Percentiles rank a stretch among this genome's conserved stretches.
Conservation (phyloP, 2,888 invertebrate genomes). For the Aphodius granarius region DNA sequence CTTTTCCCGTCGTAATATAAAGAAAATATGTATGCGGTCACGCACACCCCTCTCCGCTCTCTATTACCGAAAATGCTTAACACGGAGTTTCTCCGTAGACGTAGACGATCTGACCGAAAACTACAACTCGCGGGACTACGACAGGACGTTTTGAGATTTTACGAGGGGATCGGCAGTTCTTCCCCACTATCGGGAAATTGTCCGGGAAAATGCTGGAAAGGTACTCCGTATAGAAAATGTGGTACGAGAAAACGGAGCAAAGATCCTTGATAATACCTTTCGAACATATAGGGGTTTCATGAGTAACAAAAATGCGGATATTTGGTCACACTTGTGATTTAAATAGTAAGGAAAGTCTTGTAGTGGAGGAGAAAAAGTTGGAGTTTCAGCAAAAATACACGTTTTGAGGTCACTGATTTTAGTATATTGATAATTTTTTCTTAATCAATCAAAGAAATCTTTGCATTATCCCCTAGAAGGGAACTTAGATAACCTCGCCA, state of each 20-base stretch:
- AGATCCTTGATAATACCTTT: no score
- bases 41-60: neutral
- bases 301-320: conserved; percentile 2
- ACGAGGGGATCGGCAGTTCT: conserved; percentile 33
- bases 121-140: conserved; percentile 15
- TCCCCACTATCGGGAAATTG: conserved; percentile 38
- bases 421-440: no score
- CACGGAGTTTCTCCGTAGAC: conserved; percentile 18
- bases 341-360: no score
- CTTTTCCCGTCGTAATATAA: neutral
- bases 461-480: no score
- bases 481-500: no score
- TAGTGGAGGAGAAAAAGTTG: no score
- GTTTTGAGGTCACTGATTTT: no score
- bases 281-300: conserved; percentile 3
- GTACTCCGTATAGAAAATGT: neutral
- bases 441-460: no score
- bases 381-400: no score
- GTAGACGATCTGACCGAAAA: conserved; percentile 12
- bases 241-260: no score
- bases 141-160: neutral
- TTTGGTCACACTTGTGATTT: neutral
- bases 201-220: conserved; percentile 38
- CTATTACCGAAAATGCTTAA: conserved; percentile 22
- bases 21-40: conserved; percentile 11